Evolutionary conservation across 1,140 invertebrate species (phyloP).

Genomic region (Drosophila sechellia): DNA sequence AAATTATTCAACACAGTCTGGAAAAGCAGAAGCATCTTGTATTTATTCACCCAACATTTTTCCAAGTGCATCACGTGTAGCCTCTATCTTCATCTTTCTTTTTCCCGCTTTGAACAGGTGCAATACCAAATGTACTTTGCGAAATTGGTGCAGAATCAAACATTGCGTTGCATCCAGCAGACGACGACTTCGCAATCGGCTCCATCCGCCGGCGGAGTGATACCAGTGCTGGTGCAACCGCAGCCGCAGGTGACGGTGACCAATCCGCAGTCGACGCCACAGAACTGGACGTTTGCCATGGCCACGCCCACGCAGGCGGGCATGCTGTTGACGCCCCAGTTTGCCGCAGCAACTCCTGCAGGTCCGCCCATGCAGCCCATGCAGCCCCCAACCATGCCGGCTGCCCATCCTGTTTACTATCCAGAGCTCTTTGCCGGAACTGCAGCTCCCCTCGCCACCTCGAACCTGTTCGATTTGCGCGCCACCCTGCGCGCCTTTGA

Average conservation of each 20-base stretch:
- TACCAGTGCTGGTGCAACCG: slow-evolving; percentile 59
- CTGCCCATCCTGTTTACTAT: slow-evolving; percentile 33
- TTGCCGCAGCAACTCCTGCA: slow-evolving; percentile 25
- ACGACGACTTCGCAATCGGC: slow-evolving; percentile 28
- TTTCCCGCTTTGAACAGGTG: slow-evolving; percentile 35
- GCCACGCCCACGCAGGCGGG: slow-evolving; percentile 68
- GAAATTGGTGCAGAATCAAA: slow-evolving; percentile 79
- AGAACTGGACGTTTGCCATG: slow-evolving; percentile 73
- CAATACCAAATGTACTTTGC: slow-evolving; percentile 84
- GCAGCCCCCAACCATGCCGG: neutral
- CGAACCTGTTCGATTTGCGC: slow-evolving; percentile 71
- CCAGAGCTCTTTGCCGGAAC: slow-evolving; percentile 56
- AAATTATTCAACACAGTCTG: too few species aligned
- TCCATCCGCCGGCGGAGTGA: slow-evolving; percentile 28
- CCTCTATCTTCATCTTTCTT: neutral
- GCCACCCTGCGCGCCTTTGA: slow-evolving; percentile 74
- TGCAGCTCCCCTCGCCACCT: slow-evolving; percentile 39
- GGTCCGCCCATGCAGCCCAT: neutral
- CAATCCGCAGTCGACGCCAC: slow-evolving; percentile 43
- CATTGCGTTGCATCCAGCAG: slow-evolving; percentile 70
- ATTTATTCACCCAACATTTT: neutral
- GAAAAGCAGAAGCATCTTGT: neutral
- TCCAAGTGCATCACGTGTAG: neutral
- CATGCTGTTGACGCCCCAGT: slow-evolving; percentile 68
- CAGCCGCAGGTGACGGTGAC: slow-evolving; percentile 36